A percentile compares a stretch with the other conserved stretches of the same genome.
Conservation (phyloP, 2,888 invertebrate genomes). For the Arrhopalites spinosus region DNA sequence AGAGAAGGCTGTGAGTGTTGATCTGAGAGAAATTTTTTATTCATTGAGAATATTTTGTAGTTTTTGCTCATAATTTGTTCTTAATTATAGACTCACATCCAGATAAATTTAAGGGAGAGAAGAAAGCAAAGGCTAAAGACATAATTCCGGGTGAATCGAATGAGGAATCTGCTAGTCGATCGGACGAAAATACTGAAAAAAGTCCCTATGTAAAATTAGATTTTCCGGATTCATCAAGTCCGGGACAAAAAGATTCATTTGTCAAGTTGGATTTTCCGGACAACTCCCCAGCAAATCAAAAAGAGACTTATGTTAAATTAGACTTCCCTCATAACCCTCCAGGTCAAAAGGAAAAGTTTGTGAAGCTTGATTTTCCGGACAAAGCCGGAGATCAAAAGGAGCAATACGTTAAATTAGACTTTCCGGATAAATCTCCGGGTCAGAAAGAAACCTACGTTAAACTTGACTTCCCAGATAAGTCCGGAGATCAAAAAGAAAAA, state of each 20-base stretch:
- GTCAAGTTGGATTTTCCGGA: neutral
- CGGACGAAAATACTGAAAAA: neutral
- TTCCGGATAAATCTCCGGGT: neutral
- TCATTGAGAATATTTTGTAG: neutral
- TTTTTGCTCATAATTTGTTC: neutral
- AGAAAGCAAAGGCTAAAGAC: neutral
- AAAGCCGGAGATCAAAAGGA: neutral
- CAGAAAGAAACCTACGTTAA: neutral
- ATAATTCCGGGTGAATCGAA: neutral
- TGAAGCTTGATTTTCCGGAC: too few relatives aligned
- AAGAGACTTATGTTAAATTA: neutral
- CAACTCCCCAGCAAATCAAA: neutral
- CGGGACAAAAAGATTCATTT: neutral
- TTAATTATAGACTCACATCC: constrained; percentile 10
- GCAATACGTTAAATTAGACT: neutral
- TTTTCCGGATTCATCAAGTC: neutral
- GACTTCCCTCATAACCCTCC: neutral
- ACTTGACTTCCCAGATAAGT: neutral
- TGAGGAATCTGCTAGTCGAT: neutral
- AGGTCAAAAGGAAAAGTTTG: neutral
- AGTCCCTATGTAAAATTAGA: neutral
- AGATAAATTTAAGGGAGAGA: constrained; percentile 4
- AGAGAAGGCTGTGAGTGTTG: constrained; percentile 22
- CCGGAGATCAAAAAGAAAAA: neutral
- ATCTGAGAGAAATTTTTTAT: neutral